A percentile compares a stretch with the other conserved stretches of the same genome.
phyloP scores from a whole-genome alignment of 2,797 vertebrate genomes.

The Periparus ater region DNA sequence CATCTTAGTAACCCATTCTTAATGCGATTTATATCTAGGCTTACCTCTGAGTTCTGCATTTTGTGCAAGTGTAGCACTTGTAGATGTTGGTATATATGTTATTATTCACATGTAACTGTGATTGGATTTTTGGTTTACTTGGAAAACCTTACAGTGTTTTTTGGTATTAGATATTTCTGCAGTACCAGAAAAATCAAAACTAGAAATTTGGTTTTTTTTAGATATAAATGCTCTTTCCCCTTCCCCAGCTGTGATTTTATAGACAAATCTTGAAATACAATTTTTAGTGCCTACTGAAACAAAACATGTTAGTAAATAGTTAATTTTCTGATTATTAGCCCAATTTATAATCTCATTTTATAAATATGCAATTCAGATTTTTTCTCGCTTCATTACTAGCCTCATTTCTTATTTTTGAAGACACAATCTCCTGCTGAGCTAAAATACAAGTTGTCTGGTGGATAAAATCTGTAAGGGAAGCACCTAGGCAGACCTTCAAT shows the following conservation, averaged over 20 bases:
- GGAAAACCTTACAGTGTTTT: neutral
- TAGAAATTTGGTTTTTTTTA: neutral
- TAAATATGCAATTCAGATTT: conserved; percentile 5
- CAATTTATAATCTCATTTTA: neutral
- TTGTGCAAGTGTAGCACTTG: neutral
- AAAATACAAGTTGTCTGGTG: neutral
- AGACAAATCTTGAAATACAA: neutral
- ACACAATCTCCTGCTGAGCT: neutral
- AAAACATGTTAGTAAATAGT: neutral
- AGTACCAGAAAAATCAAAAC: neutral
- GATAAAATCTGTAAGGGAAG: neutral
- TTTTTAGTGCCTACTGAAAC: neutral
- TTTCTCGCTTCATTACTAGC: neutral
- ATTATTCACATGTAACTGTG: neutral
- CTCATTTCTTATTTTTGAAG: neutral
- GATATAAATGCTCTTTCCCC: neutral
- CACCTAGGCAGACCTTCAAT: neutral
- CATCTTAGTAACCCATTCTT: neutral
- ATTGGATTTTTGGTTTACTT: neutral
- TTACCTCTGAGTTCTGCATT: neutral
- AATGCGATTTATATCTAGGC: neutral
- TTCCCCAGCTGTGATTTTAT: neutral
- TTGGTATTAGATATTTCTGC: neutral
- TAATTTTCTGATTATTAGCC: neutral
- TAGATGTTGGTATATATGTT: neutral